Evolutionary conservation across 1,140 invertebrate species (phyloP), one percentile per base, ranked within the genome.

Genomic region (Procambarus virginalis): DNA sequence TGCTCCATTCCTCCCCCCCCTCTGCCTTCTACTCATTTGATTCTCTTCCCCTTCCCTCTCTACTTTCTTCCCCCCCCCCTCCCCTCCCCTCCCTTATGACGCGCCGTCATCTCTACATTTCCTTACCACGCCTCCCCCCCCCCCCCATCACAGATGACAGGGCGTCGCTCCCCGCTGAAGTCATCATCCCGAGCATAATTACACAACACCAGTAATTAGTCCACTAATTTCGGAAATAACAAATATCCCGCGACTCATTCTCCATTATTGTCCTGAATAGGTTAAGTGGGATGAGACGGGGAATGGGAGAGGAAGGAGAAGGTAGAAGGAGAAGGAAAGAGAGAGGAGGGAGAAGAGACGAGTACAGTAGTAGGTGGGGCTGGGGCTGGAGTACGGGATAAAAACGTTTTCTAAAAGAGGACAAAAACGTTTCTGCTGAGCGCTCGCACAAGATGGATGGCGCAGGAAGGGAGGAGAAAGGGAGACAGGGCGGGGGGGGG

Each of bases 351-450:
- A 34, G 45, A 17, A 12, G 76, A 48, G 2, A 49, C 22, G n/a
- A 34, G 84, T 10, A 22, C 55, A 34, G 34, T 0, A 34, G 46
- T 55, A 17, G 64, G 48, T 60, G 12, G 64, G 20, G 46, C 9
- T 46, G 64, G 60, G 64, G 78, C 4, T 22, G n/a, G 5, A 68
- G 77, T 45, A 34, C 14, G 79, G 86, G 17, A 80, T 80, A 88
- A 81, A 88, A 86, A 86, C 85, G 85, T 86, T 80, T 86, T 86
- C 85, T 73, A 79, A 80, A 64, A 51, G 78, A 70, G 86, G 68
- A 86, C 80, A 86, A 86, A 86, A 86, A 86, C 85, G 85, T 86
- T 86, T 86, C 85, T 86, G 77, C 85, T 86, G 85, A 86, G 68
- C 85, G 85, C 85, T 86, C 85, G 85, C 85, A 78, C 58, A 88